These are phyloP conservation scores for Hyphantria cunea DNA, from an alignment of 1,140 invertebrate species.

Conservation along the genomic window DNA sequence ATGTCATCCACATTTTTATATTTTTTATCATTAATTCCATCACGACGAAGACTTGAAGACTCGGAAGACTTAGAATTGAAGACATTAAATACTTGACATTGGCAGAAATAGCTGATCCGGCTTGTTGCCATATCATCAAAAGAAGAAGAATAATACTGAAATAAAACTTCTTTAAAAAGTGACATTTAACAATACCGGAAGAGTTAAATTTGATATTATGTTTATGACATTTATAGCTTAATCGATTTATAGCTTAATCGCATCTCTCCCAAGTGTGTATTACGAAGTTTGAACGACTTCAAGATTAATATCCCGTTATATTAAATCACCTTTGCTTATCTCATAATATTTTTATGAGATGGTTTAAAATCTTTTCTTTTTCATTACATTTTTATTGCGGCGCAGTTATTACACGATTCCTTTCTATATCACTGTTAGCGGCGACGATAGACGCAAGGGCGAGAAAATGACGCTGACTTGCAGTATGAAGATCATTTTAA, in stretches of 20 bases:
- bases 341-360: constrained; percentile 49
- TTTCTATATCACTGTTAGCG: constrained; percentile 32
- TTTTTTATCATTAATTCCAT: no score
- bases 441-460: constrained; percentile 17
- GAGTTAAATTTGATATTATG: not conserved
- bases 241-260: constrained; percentile 1
- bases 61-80: no score
- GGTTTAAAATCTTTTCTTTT: constrained; percentile 50
- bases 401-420: constrained; percentile 44
- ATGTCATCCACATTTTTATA: no score
- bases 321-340: constrained; percentile 46
- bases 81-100: no score
- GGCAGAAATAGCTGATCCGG: no score
- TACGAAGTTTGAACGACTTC: constrained; percentile 48
- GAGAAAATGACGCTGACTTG: constrained; percentile 27
- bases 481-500: constrained; percentile 37
- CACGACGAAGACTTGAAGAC: no score
- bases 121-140: no score
- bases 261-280: constrained; percentile 31
- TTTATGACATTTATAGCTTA: not conserved
- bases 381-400: constrained; percentile 50
- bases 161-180: no score
- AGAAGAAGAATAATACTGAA: no score
- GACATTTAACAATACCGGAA: no score
- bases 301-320: constrained; percentile 53